These are phyloP conservation scores for Syrista parreyssii DNA, from an alignment of 2,888 invertebrate species.

Conservation along the genomic window DNA sequence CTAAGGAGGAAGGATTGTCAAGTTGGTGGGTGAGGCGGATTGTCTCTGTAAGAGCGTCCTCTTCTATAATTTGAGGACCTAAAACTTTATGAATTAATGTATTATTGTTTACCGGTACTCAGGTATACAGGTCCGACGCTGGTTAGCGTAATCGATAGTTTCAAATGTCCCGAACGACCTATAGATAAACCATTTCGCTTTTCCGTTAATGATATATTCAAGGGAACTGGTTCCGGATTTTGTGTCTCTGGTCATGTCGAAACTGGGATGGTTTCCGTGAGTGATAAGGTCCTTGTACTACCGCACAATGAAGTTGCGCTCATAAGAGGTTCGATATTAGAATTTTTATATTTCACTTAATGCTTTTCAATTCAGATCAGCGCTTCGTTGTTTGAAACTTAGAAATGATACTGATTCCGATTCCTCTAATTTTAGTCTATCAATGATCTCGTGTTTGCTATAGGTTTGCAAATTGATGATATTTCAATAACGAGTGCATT, in stretches of 20 bases:
- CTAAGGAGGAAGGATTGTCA: conserved; percentile 73
- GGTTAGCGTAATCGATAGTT: conserved; percentile 86
- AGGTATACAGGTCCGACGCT: conserved; percentile 89
- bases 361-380: neutral
- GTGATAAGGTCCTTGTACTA: conserved; percentile 88
- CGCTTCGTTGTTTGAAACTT: neutral
- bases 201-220: conserved; percentile 95
- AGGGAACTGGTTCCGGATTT: conserved; percentile 90
- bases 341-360: neutral
- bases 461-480: conserved; percentile 78
- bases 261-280: conserved; percentile 86
- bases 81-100: neutral
- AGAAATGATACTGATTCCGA: neutral
- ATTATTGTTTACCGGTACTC: conserved; percentile 12
- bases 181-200: conserved; percentile 90
- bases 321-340: conserved; percentile 75
- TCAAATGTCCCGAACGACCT: conserved; percentile 87
- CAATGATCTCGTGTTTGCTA: conserved; percentile 16
- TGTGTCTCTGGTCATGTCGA: conserved; percentile 93
- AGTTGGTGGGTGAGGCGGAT: conserved; percentile 68
- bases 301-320: conserved; percentile 86
- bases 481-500: conserved; percentile 79
- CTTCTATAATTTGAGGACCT: neutral
- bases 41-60: conserved; percentile 20
- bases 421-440: neutral